phyloP scores from a whole-genome alignment of 2,888 invertebrate genomes.

The Junonia oenone region DNA sequence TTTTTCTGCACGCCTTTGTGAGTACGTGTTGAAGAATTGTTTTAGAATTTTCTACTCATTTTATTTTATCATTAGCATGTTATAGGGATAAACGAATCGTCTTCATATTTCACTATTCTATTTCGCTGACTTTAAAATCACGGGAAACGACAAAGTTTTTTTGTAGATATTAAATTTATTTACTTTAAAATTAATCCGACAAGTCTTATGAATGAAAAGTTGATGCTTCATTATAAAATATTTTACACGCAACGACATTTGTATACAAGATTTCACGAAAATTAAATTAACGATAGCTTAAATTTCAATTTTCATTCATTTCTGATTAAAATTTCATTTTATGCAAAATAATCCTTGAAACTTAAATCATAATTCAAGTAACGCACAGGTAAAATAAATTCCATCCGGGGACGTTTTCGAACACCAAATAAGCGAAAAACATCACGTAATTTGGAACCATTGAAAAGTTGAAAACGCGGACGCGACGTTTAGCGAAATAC shows the following conservation, averaged over 20 bases:
- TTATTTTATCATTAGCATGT: not conserved
- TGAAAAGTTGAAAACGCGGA: constrained; percentile 18
- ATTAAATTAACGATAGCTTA: not conserved
- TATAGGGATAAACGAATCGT: not conserved
- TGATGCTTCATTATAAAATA: too few relatives aligned
- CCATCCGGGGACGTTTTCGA: constrained; percentile 5
- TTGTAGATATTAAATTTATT: too few relatives aligned
- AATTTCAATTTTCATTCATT: not conserved
- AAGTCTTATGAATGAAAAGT: too few relatives aligned
- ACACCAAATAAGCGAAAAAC: constrained; percentile 20
- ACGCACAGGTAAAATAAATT: constrained; percentile 9
- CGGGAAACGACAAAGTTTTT: too few relatives aligned
- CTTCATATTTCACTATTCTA: too few relatives aligned
- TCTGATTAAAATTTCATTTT: not conserved
- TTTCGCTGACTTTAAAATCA: too few relatives aligned
- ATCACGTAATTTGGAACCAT: constrained; percentile 20
- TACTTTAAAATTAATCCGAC: too few relatives aligned
- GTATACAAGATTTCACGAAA: too few relatives aligned
- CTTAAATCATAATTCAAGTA: not conserved
- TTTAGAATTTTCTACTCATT: not conserved
- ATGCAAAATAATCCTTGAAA: not conserved
- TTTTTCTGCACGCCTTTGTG: constrained; percentile 7
- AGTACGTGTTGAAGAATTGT: not conserved
- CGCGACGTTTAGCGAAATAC: constrained; percentile 15
- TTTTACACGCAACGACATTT: too few relatives aligned